Base-by-base conservation (phyloP, 2,113 vertebrate genomes). In the Tenrec ecaudatus region DNA sequence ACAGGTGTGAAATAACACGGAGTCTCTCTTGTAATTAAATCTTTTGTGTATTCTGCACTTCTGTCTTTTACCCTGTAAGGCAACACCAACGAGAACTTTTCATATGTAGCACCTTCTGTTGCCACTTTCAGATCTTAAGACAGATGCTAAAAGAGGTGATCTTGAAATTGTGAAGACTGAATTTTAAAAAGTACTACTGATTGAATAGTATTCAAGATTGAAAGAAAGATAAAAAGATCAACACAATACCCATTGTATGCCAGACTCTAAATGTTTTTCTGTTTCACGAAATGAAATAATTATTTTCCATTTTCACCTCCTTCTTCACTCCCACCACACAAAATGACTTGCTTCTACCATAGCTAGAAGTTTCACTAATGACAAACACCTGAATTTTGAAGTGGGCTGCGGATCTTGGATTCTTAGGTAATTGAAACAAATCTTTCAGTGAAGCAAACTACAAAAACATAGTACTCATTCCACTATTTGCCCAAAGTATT, bases 11-110 rank as follows among this genome's bases (percentile, higher is more conserved):
- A 87, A 69, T 2, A 94, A 36, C 62, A 66, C 8, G 29, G 16
- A 69, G n/a, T 81, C 73, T 53, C 16, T 92, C 66, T 73, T 66
- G 64, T 92, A 93, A 93, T 92, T 94, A 94, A 96, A 29, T 83
- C 0, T 78, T 87, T 96, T 96, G 78, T 94, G 94, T 86, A 53
- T 38, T 82, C 36, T 76, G 64, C 75, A 69, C 57, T 96, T 96
- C 29, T 96, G 94, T 66, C 4, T 91, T 95, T 58, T 2, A 68
- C 77, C 36, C 66, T 84, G 38, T 58, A 66, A 90, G 82, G 53
- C 82, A 86, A 1, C 36, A 43, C 29, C 90, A 85, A 19, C 53
- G 62, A 87, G 25, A 5, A 6, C 33, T 19, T 94, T 95, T 86
- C 86, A 92, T 78, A 78, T 12, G 12, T 33, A 71, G n/a, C 25